Conservation (phyloP, 2,797 vertebrate species). For the Pyrrhura leucotis region DNA sequence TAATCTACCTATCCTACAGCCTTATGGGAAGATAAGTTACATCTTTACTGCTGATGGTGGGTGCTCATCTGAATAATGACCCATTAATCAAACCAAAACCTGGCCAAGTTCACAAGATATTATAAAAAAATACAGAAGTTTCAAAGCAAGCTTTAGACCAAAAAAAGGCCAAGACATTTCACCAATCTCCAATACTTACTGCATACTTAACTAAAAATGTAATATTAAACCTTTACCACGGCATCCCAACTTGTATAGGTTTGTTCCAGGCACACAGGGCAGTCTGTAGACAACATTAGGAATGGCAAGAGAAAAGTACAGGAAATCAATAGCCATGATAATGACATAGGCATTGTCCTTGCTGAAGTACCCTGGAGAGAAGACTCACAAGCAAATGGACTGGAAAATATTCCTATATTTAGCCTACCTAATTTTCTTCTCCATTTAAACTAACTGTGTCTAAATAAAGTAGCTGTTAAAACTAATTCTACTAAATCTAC, state of each 20-base stretch:
- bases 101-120: neutral
- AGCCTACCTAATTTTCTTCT: conserved; percentile 56
- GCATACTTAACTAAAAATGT: neutral
- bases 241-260: neutral
- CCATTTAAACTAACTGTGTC: conserved; percentile 53
- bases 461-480: conserved; percentile 61
- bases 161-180: neutral
- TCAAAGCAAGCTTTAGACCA: neutral
- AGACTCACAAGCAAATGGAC: conserved; percentile 29
- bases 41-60: neutral
- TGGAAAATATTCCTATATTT: conserved; percentile 61
- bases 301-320: neutral
- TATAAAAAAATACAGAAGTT: neutral
- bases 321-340: conserved; percentile 13
- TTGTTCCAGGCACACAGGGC: neutral
- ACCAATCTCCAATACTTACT: neutral
- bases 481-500: conserved; percentile 55
- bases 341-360: conserved; percentile 1
- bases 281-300: neutral
- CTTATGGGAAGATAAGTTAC: neutral
- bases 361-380: neutral
- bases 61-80: neutral
- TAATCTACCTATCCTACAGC: neutral
- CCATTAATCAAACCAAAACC: neutral
- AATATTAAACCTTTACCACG: neutral